A percentile compares a stretch with the other conserved stretches of the same genome.
phyloP scores from a whole-genome alignment of 2,888 invertebrate genomes.

The Phaedon cochleariae region DNA sequence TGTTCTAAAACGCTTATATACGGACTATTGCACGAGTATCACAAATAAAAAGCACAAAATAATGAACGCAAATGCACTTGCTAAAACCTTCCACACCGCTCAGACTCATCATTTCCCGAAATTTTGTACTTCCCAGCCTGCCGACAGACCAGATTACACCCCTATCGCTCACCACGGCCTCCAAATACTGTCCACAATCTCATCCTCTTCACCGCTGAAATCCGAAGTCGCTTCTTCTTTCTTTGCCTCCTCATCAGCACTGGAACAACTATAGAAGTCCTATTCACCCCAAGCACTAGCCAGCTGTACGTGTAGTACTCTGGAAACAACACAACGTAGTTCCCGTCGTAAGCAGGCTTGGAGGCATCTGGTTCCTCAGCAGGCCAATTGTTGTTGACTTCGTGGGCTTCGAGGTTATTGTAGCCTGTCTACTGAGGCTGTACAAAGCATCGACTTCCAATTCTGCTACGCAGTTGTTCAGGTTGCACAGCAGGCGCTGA shows the following conservation, averaged over 20 bases:
- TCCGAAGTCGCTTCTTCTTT: constrained; percentile 62
- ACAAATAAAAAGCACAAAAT: constrained; percentile 15
- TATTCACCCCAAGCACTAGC: constrained; percentile 65
- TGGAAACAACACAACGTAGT: constrained; percentile 69
- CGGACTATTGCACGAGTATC: constrained; percentile 16
- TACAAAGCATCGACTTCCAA: constrained; percentile 65
- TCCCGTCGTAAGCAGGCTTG: constrained; percentile 71
- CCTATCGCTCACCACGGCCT: constrained; percentile 60
- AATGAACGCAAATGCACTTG: not conserved
- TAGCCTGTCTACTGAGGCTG: constrained; percentile 43
- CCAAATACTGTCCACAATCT: constrained; percentile 61
- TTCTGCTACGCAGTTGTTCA: constrained; percentile 70
- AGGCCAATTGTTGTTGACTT: constrained; percentile 52
- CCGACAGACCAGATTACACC: not conserved
- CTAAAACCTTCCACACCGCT: not conserved
- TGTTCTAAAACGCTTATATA: constrained; percentile 6
- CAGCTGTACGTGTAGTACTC: constrained; percentile 69
- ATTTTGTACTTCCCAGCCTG: constrained; percentile 8
- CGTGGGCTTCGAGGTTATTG: constrained; percentile 58
- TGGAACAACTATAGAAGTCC: constrained; percentile 39
- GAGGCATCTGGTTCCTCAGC: constrained; percentile 52
- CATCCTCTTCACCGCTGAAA: constrained; percentile 62
- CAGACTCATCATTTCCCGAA: not conserved
- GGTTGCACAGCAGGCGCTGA: constrained; percentile 68
- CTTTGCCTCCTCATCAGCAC: constrained; percentile 37